Percentiles rank a stretch among this genome's conserved stretches.
These are phyloP conservation scores for Syritta pipiens DNA, from an alignment of 2,888 invertebrate genomes.

Conservation along the genomic window DNA sequence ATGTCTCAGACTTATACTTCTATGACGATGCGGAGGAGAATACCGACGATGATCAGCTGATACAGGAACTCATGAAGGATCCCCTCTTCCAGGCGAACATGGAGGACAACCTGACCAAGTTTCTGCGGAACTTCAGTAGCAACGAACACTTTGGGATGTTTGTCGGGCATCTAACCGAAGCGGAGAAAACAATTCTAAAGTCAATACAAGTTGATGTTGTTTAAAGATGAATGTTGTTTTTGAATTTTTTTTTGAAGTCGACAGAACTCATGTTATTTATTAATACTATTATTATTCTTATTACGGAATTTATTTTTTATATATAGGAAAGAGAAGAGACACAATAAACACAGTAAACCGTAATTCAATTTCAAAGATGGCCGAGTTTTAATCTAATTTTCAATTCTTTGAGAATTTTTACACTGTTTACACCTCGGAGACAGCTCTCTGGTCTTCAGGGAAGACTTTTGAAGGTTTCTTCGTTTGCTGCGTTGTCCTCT, in stretches of 20 bases:
- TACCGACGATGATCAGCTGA: conserved; percentile 81
- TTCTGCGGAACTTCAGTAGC: conserved; percentile 82
- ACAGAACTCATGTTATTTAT: conserved; percentile 40
- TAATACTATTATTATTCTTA: conserved; percentile 26
- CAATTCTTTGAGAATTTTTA: too few species aligned
- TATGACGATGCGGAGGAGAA: conserved; percentile 77
- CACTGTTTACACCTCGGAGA: too few species aligned
- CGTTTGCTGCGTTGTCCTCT: too few species aligned
- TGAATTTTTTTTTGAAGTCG: neutral
- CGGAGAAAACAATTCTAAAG: conserved; percentile 81
- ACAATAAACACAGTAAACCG: neutral
- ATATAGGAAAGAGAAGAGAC: conserved; percentile 1
- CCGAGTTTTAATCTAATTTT: too few species aligned
- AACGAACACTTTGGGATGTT: conserved; percentile 84
- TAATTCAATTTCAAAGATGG: conserved; percentile 10
- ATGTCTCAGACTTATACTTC: conserved; percentile 76
- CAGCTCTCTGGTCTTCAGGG: too few species aligned
- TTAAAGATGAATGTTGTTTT: conserved; percentile 15
- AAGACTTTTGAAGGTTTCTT: too few species aligned
- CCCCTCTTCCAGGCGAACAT: conserved; percentile 83
- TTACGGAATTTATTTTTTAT: conserved; percentile 38
- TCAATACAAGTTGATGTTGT: conserved; percentile 70
- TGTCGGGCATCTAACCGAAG: conserved; percentile 82
- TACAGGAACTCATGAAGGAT: conserved; percentile 83
- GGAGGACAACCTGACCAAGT: conserved; percentile 83